phyloP scores from a whole-genome alignment of 1,140 invertebrate genomes.

The Gerris buenoi region DNA sequence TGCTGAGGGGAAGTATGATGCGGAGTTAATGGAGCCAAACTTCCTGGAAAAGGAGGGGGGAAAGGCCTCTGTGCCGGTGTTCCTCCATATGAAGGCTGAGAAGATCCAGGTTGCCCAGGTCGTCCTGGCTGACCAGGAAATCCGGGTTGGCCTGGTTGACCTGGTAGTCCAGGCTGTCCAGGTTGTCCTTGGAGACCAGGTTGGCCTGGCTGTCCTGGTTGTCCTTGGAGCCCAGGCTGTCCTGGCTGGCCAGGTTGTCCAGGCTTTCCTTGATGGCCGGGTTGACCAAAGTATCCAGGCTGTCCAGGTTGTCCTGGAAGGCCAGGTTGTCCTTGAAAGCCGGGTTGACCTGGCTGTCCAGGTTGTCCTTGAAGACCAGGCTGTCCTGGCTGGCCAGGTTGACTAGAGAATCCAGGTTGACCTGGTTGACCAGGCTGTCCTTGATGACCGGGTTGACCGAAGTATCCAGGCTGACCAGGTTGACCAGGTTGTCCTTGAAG shows the following conservation, averaged over 20 bases:
- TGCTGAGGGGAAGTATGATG: constrained; percentile 10
- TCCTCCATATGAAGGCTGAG: constrained; percentile 30
- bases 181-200: background rate
- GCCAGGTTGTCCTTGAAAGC: constrained; percentile 8
- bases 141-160: constrained; percentile 16
- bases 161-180: background rate
- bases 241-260: background rate
- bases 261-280: no score
- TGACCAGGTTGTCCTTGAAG: background rate
- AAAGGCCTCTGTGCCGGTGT: constrained; percentile 28
- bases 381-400: constrained; percentile 7
- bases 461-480: background rate
- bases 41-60: constrained; percentile 22
- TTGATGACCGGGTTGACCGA: constrained; percentile 5
- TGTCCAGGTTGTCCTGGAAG: no score
- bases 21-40: background rate
- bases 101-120: constrained; percentile 21
- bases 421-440: background rate
- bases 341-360: constrained; percentile 10
- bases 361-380: background rate
- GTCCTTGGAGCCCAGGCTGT: no score
- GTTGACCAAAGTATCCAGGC: no score
- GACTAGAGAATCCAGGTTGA: background rate
- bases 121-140: constrained; percentile 8
- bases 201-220: background rate